Conservation (phyloP, 2,797 vertebrate genomes). For the Alca torda region DNA sequence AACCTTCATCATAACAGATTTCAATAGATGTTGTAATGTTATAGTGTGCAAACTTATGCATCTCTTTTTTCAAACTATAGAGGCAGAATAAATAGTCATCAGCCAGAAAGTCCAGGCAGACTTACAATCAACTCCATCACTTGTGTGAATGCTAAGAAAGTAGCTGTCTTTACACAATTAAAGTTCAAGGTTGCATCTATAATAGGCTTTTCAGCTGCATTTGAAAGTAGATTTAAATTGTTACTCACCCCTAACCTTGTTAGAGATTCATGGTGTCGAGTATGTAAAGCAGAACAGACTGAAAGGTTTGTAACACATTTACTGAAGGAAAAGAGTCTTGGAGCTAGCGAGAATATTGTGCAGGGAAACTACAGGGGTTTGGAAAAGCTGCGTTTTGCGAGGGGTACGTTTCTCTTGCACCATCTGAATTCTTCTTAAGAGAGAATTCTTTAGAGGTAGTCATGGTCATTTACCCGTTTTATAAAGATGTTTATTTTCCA, state of each 20-base stretch:
- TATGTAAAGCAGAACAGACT: constrained; percentile 36
- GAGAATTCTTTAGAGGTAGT: not conserved
- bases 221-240: constrained; percentile 62
- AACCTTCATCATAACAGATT: not conserved
- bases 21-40: not conserved
- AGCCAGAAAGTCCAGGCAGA: constrained; percentile 4
- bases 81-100: not conserved
- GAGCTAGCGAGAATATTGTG: not conserved
- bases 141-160: constrained; percentile 28
- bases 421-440: not conserved
- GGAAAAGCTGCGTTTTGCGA: constrained; percentile 15
- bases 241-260: constrained; percentile 59
- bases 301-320: constrained; percentile 39
- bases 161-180: constrained; percentile 38
- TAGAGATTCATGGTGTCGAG: constrained; percentile 8
- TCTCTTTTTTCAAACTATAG: not conserved
- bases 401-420: not conserved
- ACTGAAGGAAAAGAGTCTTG: not conserved
- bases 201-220: constrained; percentile 54
- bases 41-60: not conserved
- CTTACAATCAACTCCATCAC: not conserved
- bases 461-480: not conserved
- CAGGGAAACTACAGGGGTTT: not conserved
- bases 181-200: constrained; percentile 66
- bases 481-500: not conserved